Percentiles rank a stretch among this genome's conserved stretches.
Conservation (phyloP, 1,140 invertebrate genomes). For the Panulirus ornatus region DNA sequence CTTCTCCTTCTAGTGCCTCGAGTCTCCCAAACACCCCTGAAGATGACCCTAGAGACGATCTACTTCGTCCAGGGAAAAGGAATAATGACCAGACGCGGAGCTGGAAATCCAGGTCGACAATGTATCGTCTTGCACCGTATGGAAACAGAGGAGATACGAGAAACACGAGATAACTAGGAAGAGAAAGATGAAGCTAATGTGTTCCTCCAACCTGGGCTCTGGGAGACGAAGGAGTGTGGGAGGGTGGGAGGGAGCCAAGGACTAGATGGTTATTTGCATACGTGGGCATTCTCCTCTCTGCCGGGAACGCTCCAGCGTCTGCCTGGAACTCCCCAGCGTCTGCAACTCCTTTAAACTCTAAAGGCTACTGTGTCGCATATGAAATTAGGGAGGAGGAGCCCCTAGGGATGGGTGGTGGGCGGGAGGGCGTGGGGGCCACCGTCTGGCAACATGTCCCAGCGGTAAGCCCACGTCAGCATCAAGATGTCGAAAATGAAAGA, state of each 20-base stretch:
- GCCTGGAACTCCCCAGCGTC: slow-evolving; percentile 19
- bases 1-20: no score
- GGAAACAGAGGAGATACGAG: not conserved
- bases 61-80: no score
- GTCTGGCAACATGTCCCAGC: no score
- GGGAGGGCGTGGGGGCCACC: no score
- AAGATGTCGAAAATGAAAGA: no score
- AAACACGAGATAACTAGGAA: not conserved
- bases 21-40: no score
- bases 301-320: slow-evolving; percentile 27
- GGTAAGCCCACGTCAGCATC: no score
- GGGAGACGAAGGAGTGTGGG: slow-evolving; percentile 10
- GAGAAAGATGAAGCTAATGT: not conserved
- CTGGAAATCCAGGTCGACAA: no score
- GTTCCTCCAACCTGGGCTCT: not conserved
- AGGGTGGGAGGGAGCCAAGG: slow-evolving; percentile 26
- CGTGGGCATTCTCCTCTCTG: slow-evolving; percentile 29
- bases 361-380: slow-evolving; percentile 56
- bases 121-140: no score
- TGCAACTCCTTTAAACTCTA: slow-evolving; percentile 43
- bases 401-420: not conserved
- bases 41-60: no score
- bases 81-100: no score
- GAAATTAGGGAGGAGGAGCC: slow-evolving; percentile 30
- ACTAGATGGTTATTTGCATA: slow-evolving; percentile 47